Base-by-base conservation (phyloP, 2,888 invertebrate genomes). In the Cryptosula pallasiana region DNA sequence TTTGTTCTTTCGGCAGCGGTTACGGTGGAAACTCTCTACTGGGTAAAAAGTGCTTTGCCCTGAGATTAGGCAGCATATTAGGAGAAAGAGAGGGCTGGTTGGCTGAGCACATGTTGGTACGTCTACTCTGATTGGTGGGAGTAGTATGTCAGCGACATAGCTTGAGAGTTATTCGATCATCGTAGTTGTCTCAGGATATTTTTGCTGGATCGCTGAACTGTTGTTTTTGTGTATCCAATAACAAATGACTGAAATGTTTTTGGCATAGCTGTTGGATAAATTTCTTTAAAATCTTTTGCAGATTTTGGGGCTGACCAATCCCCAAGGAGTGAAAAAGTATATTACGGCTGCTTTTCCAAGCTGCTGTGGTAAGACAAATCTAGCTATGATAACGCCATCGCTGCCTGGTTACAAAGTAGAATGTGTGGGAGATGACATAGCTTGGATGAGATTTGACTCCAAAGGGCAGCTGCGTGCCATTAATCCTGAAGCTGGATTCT, bases 321-420 rank as follows among this genome's bases (percentile, higher is more conserved):
- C 94, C 0, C 87, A 91, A 80, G 95, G 96, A 0, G 89, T 89
- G 72, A 85, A 84, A 78, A 90, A 90, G 69, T 98, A 97, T 87
- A 91, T 99, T 75, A 96, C 94, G 0, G 99, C 98, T 0, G 99
- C 99, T 0, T 99, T 99, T 85, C 99, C 99, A 0, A 95, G 95
- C 3, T 98, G 98, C 9, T 99, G 99, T 83, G 99, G 99, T 35
- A 99, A 99, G 86, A 99, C 99, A 25, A 99, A 99, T 86, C 87
- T 99, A 74, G 99, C 99, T 23, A 99, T 99, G 99, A 90, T 99
- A 90, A 92, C 91, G 16, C 95, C 99, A 0, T 89, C 92, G 0
- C 86, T 99, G 36, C 93, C 95, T 0, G 96, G 96, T 20, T 87
- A 83, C 79, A 87, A 86, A 77, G 81, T 87, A 36, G 82, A 84